Evolutionary conservation across 37 sponge, comb jelly and placozoan genomes (phyloP).

Genomic region (Oopsacas minuta): DNA sequence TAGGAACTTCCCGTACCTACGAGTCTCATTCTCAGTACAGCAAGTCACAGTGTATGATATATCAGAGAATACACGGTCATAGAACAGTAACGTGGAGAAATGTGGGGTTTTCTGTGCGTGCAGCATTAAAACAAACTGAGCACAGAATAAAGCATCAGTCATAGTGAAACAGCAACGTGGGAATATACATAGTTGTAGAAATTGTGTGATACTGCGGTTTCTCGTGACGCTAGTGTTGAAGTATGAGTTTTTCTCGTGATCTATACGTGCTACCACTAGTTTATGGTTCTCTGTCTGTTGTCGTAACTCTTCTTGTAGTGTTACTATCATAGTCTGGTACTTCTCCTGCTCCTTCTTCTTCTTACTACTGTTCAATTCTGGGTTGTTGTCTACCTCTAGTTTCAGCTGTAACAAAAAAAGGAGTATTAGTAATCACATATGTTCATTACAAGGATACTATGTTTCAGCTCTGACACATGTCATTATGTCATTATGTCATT

Average conservation of each 20-base stretch:
- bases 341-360: conserved; percentile 87
- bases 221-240: conserved; percentile 62
- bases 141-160: conserved; percentile 83
- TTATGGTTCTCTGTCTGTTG: conserved; percentile 73
- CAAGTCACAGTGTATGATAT: conserved; percentile 76
- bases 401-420: not conserved
- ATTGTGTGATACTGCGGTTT: conserved; percentile 71
- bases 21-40: conserved; percentile 95
- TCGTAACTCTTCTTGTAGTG: conserved; percentile 68
- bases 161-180: conserved; percentile 85
- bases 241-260: conserved; percentile 70
- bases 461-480: too few species aligned
- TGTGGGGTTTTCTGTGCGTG: conserved; percentile 69
- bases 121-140: conserved; percentile 68
- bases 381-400: conserved; percentile 40
- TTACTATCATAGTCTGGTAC: conserved; percentile 51
- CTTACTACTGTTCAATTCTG: conserved; percentile 73
- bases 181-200: conserved; percentile 91
- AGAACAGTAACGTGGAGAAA: conserved; percentile 95
- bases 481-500: not conserved
- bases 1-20: conserved; percentile 84
- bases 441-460: not conserved
- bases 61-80: conserved; percentile 90
- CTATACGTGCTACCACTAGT: conserved; percentile 51
- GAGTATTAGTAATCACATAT: not conserved